Base-by-base conservation (phyloP, 2,113 vertebrate species). In the Ancistrus triradiatus region DNA sequence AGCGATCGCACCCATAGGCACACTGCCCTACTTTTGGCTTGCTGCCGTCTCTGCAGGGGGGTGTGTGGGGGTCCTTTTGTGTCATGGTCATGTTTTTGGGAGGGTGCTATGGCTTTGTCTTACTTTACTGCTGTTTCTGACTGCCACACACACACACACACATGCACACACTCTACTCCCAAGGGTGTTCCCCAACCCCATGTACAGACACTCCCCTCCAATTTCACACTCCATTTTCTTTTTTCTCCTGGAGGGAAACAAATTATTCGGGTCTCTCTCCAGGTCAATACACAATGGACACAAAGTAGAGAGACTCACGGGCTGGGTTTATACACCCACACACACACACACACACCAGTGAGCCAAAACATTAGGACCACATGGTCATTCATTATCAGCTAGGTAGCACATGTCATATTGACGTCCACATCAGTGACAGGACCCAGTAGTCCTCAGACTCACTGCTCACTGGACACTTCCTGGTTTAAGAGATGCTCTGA, bases 201-300 rank as follows among this genome's bases (percentile, higher is more conserved):
- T 35, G 24, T 14, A 17, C 52, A 57, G 52, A 53, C 53, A 52
- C 52, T 18, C 59, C 64, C 64, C 47, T 59, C 18, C 46, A 63
- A 68, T 68, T 68, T 63, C 70, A 63, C 70, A 73, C 70, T 63
- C 47, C 47, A 51, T 51, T 72, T 72, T 72, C 49, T 40, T 46
- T 43, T 56, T 6, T 56, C 19, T 62, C 15, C 43, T 44, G n/a
- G 25, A 62, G 69, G 35, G 53, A 28, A 14, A 42, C 18, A 19
- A 33, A 66, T 43, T 49, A 33, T 61, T 53, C 8, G 1, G 10
- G 27, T 48, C 46, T 68, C 28, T 18, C 46, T 67, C 51, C 7
- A 46, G 64, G 70, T 58, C 64, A 67, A 25, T 58, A 44, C 27
- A 49, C 37, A 47, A 49, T 44, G 43, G 18, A 35, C 43, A 38